Conservation (phyloP, 2,888 invertebrate species). For the Brachypterus glaber region DNA sequence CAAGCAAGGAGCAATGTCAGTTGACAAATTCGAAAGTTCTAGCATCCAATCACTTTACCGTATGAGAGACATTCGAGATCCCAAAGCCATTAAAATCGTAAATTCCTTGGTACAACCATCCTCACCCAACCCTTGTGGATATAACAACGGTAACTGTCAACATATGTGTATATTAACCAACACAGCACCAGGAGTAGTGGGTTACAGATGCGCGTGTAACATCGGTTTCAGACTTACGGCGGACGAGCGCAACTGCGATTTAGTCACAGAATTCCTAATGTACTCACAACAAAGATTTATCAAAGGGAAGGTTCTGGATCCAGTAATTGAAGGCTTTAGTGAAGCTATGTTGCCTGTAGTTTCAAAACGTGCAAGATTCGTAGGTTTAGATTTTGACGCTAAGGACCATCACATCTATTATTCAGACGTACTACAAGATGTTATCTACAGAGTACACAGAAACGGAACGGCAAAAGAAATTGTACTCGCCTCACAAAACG, state of each 20-base stretch:
- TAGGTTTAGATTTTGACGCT: constrained; percentile 91
- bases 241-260: constrained; percentile 69
- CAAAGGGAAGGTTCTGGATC: constrained; percentile 82
- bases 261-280: constrained; percentile 82
- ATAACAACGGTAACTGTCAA: constrained; percentile 80
- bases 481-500: constrained; percentile 90
- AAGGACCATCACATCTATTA: constrained; percentile 88
- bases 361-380: constrained; percentile 82
- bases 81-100: constrained; percentile 74
- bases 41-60: constrained; percentile 74
- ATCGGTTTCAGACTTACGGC: constrained; percentile 71
- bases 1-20: constrained; percentile 68
- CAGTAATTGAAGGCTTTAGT: constrained; percentile 81
- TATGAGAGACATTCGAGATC: constrained; percentile 69
- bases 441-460: constrained; percentile 75
- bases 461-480: constrained; percentile 77
- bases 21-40: constrained; percentile 72
- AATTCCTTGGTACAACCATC: constrained; percentile 69
- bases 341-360: constrained; percentile 94
- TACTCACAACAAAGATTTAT: constrained; percentile 89
- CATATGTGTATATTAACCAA: constrained; percentile 88
- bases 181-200: constrained; percentile 60
- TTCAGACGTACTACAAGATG: constrained; percentile 93
- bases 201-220: constrained; percentile 85
- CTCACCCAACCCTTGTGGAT: constrained; percentile 66